phyloP scores from a whole-genome alignment of 2,113 vertebrate genomes.

The Typhlomys cinereus region DNA sequence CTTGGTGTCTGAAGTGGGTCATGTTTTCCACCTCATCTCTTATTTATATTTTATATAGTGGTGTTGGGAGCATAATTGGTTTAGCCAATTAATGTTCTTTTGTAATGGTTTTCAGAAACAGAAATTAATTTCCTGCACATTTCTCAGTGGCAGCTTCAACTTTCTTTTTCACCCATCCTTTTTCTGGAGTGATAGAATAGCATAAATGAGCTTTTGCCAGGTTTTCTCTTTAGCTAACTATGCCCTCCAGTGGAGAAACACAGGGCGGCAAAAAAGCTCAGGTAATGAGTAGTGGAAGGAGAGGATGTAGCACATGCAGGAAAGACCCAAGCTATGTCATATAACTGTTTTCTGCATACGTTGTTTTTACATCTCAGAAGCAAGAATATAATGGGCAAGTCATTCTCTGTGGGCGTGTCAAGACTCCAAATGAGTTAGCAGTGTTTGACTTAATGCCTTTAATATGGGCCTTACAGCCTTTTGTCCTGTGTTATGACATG shows the following conservation, averaged over 20 bases:
- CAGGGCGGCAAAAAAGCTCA: conserved; percentile 42
- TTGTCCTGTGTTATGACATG: background rate
- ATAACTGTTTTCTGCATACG: background rate
- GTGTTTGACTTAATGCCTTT: conserved; percentile 18
- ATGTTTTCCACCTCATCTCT: conserved; percentile 35
- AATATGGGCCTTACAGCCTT: conserved; percentile 51
- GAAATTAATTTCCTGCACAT: conserved; percentile 34
- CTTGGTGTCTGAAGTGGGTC: background rate
- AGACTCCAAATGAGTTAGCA: background rate
- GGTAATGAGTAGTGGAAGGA: background rate
- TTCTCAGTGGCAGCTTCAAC: background rate
- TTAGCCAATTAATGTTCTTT: conserved; percentile 48
- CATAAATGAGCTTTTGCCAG: conserved; percentile 49
- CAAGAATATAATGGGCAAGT: background rate
- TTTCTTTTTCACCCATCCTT: conserved; percentile 9
- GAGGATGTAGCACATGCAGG: background rate
- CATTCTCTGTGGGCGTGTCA: conserved; percentile 20
- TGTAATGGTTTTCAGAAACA: conserved; percentile 46
- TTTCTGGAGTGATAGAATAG: conserved; percentile 44
- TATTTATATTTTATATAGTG: conserved; percentile 41
- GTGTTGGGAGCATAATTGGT: conserved; percentile 2
- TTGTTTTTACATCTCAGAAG: background rate
- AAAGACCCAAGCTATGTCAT: background rate
- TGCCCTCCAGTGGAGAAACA: conserved; percentile 77
- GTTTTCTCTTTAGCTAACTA: conserved; percentile 73